Percentiles rank a stretch among this genome's conserved stretches.
Evolutionary conservation across 2,888 invertebrate genomes (phyloP).

Genomic region (Reticulitermes lucifugus): DNA sequence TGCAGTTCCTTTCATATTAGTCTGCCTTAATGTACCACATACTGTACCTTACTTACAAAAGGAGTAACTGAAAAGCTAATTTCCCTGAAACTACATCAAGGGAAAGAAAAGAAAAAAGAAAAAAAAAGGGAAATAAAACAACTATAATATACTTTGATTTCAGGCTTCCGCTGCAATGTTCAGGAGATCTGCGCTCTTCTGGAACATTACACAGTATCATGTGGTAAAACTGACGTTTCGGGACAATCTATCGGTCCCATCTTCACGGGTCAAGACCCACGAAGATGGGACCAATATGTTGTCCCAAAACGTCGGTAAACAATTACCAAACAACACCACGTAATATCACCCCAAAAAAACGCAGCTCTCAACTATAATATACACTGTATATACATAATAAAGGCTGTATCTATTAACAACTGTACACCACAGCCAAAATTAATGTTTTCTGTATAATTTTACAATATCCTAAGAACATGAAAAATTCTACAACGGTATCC

Average conservation of each 20-base stretch:
- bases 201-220: too few species aligned
- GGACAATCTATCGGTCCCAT: too few species aligned
- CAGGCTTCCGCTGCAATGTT: too few species aligned
- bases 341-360: too few species aligned
- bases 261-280: too few species aligned
- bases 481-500: background rate
- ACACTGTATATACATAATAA: background rate
- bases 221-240: too few species aligned
- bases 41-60: background rate
- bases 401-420: slow-evolving; percentile 2
- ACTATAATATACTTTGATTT: background rate
- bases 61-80: background rate
- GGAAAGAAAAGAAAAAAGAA: background rate
- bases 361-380: background rate
- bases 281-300: too few species aligned
- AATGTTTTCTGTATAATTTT: background rate
- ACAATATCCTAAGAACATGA: background rate
- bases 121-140: background rate
- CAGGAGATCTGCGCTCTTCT: too few species aligned
- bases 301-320: too few species aligned
- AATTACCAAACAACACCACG: too few species aligned
- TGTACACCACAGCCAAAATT: slow-evolving; percentile 7
- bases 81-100: background rate
- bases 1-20: background rate
- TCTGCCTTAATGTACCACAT: background rate